phyloP scores from a whole-genome alignment of 2,797 vertebrate species.

The Dipus sagitta region DNA sequence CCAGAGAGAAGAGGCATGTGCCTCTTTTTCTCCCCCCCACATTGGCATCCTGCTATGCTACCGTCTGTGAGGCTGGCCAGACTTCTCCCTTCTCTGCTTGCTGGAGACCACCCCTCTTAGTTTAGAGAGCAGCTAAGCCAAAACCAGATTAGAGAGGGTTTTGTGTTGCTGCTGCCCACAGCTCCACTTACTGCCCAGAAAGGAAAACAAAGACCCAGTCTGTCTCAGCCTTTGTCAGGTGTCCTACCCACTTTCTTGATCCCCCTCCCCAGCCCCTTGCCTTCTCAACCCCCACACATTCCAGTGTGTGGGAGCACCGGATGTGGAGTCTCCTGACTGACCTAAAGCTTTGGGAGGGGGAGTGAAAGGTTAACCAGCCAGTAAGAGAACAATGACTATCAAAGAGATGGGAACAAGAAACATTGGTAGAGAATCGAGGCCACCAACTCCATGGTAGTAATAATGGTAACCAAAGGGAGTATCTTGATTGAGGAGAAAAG shows the following conservation, averaged over 20 bases:
- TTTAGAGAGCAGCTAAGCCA: constrained; percentile 67
- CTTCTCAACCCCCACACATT: constrained; percentile 77
- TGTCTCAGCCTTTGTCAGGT: constrained; percentile 78
- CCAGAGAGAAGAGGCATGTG: not conserved
- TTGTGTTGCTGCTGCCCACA: constrained; percentile 79
- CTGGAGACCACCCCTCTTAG: constrained; percentile 54
- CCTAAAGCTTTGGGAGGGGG: constrained; percentile 35
- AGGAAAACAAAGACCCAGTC: constrained; percentile 77
- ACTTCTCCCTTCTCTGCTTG: constrained; percentile 47
- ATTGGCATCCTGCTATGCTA: not conserved
- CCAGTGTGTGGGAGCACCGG: constrained; percentile 61
- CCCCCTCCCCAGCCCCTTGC: not conserved
- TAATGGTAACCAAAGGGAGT: not conserved
- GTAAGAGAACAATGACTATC: not conserved
- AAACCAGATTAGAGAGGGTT: constrained; percentile 82
- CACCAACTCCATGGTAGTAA: not conserved
- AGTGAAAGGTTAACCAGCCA: constrained; percentile 43
- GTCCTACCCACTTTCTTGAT: constrained; percentile 70
- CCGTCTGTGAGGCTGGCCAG: constrained; percentile 11
- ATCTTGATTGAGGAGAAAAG: not conserved
- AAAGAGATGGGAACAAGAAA: accelerated
- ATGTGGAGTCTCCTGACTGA: constrained; percentile 64
- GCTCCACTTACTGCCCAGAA: constrained; percentile 62
- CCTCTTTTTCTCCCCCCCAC: constrained; percentile 5
- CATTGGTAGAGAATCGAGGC: not conserved